phyloP scores from a whole-genome alignment of 2,113 vertebrate species.

The Anser cygnoides region DNA sequence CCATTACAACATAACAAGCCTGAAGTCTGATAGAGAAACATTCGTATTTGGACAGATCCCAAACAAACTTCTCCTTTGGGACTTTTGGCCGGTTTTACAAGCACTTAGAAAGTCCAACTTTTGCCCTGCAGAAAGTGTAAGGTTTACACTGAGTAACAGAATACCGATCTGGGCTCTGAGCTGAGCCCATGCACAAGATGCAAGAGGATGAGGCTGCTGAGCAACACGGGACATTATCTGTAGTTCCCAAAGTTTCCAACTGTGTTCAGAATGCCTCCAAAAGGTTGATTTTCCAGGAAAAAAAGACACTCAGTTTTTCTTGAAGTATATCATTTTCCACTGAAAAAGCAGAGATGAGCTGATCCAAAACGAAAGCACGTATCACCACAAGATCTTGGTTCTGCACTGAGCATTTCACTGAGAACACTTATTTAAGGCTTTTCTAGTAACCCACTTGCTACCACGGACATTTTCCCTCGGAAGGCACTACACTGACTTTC shows the following conservation, averaged over 20 bases:
- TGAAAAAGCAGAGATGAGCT: not conserved
- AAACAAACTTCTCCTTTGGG: not conserved
- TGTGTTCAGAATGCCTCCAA: not conserved
- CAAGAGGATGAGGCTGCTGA: not conserved
- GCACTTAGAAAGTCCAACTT: not conserved
- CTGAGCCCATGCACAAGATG: not conserved
- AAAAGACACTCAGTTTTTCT: not conserved
- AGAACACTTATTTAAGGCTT: not conserved
- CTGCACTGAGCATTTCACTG: accelerated
- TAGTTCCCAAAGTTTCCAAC: not conserved
- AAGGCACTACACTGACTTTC: not conserved
- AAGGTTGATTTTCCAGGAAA: not conserved
- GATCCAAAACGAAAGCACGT: not conserved
- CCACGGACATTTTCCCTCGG: not conserved
- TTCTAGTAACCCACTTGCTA: not conserved
- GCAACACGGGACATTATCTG: not conserved
- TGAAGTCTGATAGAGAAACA: not conserved
- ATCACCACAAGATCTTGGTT: not conserved
- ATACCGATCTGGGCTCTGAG: not conserved
- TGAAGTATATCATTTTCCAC: not conserved
- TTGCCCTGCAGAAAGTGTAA: not conserved
- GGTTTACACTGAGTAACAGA: not conserved
- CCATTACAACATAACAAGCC: not conserved
- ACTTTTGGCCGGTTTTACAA: not conserved
- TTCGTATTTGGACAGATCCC: not conserved